Evolutionary conservation across 2,113 vertebrate genomes (phyloP).

Genomic region (Ageneiosus marmoratus): DNA sequence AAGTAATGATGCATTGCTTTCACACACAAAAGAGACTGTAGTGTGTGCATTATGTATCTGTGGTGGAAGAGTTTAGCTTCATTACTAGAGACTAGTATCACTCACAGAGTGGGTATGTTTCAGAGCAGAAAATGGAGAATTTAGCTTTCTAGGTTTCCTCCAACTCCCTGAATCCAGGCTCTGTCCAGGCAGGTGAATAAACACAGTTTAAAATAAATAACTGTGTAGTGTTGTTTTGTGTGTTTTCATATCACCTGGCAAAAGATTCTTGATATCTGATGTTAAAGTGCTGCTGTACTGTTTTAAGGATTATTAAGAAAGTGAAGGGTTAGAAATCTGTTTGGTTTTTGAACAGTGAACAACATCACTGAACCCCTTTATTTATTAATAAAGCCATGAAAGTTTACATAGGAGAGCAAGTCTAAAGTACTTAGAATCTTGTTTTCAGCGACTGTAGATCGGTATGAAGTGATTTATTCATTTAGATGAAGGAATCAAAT

Average conservation of each 20-base stretch:
- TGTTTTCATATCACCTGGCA: not conserved
- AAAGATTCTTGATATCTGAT: too few relatives aligned
- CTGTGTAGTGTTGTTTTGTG: not conserved
- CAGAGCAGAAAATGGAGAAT: not conserved
- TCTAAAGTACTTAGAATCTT: too few relatives aligned
- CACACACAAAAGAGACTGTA: not conserved
- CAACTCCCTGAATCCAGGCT: not conserved
- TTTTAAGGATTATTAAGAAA: not conserved
- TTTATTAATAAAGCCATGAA: too few relatives aligned
- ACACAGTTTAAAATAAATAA: not conserved
- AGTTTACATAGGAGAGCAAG: too few relatives aligned
- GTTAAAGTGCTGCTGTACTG: not conserved
- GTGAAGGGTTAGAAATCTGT: not conserved
- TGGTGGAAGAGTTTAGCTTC: not conserved
- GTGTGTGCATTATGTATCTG: not conserved
- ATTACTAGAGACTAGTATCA: not conserved
- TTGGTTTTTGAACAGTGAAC: not conserved
- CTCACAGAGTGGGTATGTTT: not conserved
- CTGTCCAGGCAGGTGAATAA: not conserved
- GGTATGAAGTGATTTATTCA: too few relatives aligned
- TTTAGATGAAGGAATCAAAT: too few relatives aligned
- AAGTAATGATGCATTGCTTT: not conserved
- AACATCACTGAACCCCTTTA: not conserved
- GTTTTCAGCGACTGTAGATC: too few relatives aligned
- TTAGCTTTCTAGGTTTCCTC: not conserved